phyloP scores from a whole-genome alignment of 2,888 invertebrate species.

The Augochlorella aurata region DNA sequence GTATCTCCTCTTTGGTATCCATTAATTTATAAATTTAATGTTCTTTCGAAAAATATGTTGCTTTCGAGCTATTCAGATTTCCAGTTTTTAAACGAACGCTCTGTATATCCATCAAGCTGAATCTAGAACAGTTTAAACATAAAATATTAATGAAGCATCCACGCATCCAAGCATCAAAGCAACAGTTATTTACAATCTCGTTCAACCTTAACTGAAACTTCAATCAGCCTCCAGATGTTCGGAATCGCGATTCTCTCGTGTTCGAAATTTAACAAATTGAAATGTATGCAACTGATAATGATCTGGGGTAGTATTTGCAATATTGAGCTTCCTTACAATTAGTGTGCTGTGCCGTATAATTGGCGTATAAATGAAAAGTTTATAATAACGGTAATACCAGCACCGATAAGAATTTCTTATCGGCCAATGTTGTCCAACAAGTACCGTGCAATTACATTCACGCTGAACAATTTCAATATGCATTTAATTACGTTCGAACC shows the following conservation, averaged over 20 bases:
- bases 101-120: too few species aligned
- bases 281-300: background rate
- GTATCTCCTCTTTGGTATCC: too few species aligned
- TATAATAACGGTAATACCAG: background rate
- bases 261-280: background rate
- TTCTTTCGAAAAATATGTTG: too few species aligned
- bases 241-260: background rate
- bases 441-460: background rate
- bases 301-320: background rate
- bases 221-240: background rate
- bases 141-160: background rate
- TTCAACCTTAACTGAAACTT: background rate
- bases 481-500: constrained; percentile 5
- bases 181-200: background rate
- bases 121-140: too few species aligned
- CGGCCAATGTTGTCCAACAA: background rate
- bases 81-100: too few species aligned
- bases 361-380: background rate
- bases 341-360: background rate
- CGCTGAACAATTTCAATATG: constrained; percentile 6
- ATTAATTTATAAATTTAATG: too few species aligned
- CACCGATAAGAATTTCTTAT: background rate
- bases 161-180: too few species aligned
- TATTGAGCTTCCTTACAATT: background rate
- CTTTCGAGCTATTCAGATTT: too few species aligned